A percentile compares a stretch with the other conserved stretches of the same genome.
Conservation (phyloP, 1,140 invertebrate genomes). For the Drosophila orena region DNA sequence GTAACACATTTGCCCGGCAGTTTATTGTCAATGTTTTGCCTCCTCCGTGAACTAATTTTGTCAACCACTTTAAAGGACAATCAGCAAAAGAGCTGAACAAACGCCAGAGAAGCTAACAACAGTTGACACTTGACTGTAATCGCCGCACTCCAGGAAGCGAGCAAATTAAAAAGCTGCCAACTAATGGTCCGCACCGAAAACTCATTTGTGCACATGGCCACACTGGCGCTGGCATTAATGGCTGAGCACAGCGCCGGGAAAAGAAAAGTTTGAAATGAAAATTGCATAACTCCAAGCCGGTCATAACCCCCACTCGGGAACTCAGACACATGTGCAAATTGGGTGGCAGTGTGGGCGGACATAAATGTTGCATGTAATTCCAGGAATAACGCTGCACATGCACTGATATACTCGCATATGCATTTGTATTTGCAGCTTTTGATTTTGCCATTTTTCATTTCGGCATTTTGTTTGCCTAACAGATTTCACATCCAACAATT, state of each 20-base stretch:
- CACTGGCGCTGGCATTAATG: conserved; percentile 27
- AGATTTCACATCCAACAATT: conserved; percentile 52
- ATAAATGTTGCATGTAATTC: conserved; percentile 68
- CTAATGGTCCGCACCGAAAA: conserved; percentile 63
- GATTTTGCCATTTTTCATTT: conserved; percentile 47
- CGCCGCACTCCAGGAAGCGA: conserved; percentile 7
- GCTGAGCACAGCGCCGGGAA: conserved; percentile 4
- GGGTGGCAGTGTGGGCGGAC: conserved; percentile 31
- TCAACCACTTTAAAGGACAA: conserved; percentile 32
- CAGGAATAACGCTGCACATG: conserved; percentile 21
- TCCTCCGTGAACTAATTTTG: conserved; percentile 4
- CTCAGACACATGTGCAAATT: conserved; percentile 22
- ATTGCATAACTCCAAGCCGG: conserved; percentile 66
- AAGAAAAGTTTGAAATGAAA: conserved; percentile 69
- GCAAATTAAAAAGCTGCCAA: conserved; percentile 68
- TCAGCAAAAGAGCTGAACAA: conserved; percentile 15
- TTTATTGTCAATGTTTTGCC: not conserved
- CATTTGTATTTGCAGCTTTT: conserved; percentile 53
- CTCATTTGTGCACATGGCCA: conserved; percentile 54
- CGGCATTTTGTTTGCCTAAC: conserved; percentile 64
- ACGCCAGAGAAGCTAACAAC: conserved; percentile 14
- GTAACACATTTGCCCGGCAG: not conserved
- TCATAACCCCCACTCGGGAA: conserved; percentile 31
- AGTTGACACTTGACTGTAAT: conserved; percentile 66
- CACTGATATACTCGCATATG: conserved; percentile 12